Base-by-base conservation (phyloP, 2,113 vertebrate genomes). In the Balaenoptera acutorostrata region DNA sequence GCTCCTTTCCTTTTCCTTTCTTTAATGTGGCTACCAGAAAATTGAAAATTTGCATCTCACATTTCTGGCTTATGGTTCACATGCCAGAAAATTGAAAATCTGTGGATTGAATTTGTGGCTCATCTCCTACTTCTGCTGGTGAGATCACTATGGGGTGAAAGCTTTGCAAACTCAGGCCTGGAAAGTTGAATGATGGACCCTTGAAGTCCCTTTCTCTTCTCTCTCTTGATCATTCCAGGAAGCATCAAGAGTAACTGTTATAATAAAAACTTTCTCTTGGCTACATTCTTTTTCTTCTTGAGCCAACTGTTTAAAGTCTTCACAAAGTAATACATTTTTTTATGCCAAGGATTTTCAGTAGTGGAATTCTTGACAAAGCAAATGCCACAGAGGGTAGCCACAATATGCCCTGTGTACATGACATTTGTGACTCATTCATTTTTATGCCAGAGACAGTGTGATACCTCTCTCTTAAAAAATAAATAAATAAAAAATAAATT, bases 231-330 rank as follows among this genome's bases (percentile, higher is more conserved):
- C 36, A 46, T 63, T 90, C 46, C 81, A 93, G 27, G 64, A 95
- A 93, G 15, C 61, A 36, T 5, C 8, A 36, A 69, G 55, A 71
- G 39, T 15, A 29, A 83, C 7, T 86, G 44, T 61, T 87, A 57
- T 55, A 80, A 88, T 64, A 95, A 93, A 90, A 88, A 95, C 46
- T 55, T 95, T 33, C 46, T 88, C 61, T 91, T 80, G 57, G 46
- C 59, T 61, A 44, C 5, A 36, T 41, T 90, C 33, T 66, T 89
- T 74, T 87, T 52, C 72, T 23, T 91, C 46, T 71, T 64, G 44
- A 84, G 71, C 59, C 52, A 75, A 36, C 29, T 69, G 36, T 84
- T 93, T 90, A 52, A 96, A 52, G 9, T 86, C 71, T 95, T 77
- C 52, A 91, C 7, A 31, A 95, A 55, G 25, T 75, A 71, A 82